phyloP scores from a whole-genome alignment of 2,888 invertebrate genomes.

The Lymantria monacha region DNA sequence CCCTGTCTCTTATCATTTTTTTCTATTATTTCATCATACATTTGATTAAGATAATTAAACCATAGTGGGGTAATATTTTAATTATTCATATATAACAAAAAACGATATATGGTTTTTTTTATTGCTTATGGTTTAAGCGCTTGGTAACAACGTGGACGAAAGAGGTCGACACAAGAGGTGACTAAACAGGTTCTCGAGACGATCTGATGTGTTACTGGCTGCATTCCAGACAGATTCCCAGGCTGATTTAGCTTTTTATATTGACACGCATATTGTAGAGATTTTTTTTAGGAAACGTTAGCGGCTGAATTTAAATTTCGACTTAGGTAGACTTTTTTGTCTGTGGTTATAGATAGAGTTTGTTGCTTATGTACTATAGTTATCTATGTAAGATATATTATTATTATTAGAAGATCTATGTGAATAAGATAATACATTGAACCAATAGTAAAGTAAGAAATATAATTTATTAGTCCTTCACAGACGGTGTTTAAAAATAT shows the following conservation, averaged over 20 bases:
- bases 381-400: no score
- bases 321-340: background rate
- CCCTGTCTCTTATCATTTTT: no score
- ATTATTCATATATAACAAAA: background rate
- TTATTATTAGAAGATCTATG: no score
- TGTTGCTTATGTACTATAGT: no score
- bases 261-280: background rate
- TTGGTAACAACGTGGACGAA: conserved; percentile 20
- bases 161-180: conserved; percentile 23
- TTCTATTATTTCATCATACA: no score
- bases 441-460: no score
- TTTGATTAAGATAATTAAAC: no score
- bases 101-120: background rate
- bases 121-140: background rate
- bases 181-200: conserved; percentile 32
- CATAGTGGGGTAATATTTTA: no score
- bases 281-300: background rate
- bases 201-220: conserved; percentile 15
- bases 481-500: no score
- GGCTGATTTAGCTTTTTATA: conserved; percentile 13
- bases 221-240: conserved; percentile 28
- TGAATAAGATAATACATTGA: no score
- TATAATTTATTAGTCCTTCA: no score
- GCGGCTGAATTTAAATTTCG: background rate
- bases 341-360: background rate